Evolutionary conservation across 1,140 invertebrate species (phyloP), one percentile per base, ranked within the genome.

Genomic region (Asbolus verrucosus): DNA sequence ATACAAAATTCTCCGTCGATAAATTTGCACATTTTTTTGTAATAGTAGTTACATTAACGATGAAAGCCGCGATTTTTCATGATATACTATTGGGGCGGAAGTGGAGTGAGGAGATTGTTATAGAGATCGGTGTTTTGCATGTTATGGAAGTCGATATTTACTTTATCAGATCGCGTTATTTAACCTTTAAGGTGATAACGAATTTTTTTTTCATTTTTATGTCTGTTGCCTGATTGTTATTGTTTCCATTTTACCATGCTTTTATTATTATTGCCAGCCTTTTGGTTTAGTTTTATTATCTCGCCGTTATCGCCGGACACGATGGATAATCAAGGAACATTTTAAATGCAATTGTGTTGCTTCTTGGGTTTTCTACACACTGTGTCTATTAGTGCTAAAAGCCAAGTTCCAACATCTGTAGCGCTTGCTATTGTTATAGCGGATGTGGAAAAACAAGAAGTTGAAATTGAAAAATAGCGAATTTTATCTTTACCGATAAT

Each of bases 121-220:
- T 27, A 31, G 46, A 27, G 46, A 54, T 54, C 21, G 46, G 15
- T 54, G 46, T 54, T 54, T 54, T 54, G 46, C 46, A 54, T 54
- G 46, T 14, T 27, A 24, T 54, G 46, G 8, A 27, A 54, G 46
- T 27, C 46, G 46, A 54, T 54, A 27, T 54, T 54, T 54, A 54
- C 19, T 14, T 27, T 54, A 54, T 54, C 46, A 27, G 19, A 54
- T 27, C n/a, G 27, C 46, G 27, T 54, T 54, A 54, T 54, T 54
- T 24, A 54, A 30, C n/a, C n/a, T n/a, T n/a, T n/a, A n/a, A n/a
- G 14, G n/a, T 21, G 46, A 54, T 54, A 54, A 54, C 24, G 27
- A 54, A 27, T 27, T 1, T 54, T 54, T 19, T 54, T 54, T 54
- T 54, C 11, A 11, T 27, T 54, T 21, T 9, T n/a, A 50, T 54